Percentiles rank a stretch among this genome's conserved stretches.
These are phyloP conservation scores for Exaiptasia diaphana DNA, from an alignment of 64 coral and sea anemone genomes.

Conservation along the genomic window DNA sequence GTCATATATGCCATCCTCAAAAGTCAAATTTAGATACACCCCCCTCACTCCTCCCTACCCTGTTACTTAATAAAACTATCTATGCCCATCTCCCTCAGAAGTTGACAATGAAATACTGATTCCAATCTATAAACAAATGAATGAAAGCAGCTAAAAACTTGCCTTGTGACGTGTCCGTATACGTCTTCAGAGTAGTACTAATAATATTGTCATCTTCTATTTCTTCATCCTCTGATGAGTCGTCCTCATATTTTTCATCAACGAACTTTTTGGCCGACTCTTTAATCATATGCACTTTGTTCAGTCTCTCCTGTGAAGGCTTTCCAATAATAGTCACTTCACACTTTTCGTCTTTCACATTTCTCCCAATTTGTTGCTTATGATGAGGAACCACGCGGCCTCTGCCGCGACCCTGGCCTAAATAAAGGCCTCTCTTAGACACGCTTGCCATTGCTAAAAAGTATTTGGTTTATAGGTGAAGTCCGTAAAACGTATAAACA, in stretches of 20 bases:
- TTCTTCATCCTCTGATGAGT: constrained; percentile 84
- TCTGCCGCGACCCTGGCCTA: constrained; percentile 74
- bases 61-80: no score
- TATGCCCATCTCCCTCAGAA: no score
- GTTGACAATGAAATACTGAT: no score
- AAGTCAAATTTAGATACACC: no score
- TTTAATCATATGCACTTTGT: constrained; percentile 72
- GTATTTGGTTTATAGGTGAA: neutral
- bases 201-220: constrained; percentile 73
- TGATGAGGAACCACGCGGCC: no score
- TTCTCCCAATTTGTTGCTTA: neutral
- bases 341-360: neutral
- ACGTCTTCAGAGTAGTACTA: constrained; percentile 56
- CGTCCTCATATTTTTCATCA: constrained; percentile 47
- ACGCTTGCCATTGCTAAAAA: neutral
- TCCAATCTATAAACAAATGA: no score
- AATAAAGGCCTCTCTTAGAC: constrained; percentile 58
- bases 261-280: constrained; percentile 68
- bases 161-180: constrained; percentile 49
- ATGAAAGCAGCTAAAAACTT: no score
- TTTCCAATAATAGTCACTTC: neutral
- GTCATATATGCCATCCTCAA: no score
- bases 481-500: neutral
- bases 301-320: constrained; percentile 53
- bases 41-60: no score